Evolutionary conservation across 2,797 vertebrate species (phyloP).

Genomic region (Urophycis tenuis): DNA sequence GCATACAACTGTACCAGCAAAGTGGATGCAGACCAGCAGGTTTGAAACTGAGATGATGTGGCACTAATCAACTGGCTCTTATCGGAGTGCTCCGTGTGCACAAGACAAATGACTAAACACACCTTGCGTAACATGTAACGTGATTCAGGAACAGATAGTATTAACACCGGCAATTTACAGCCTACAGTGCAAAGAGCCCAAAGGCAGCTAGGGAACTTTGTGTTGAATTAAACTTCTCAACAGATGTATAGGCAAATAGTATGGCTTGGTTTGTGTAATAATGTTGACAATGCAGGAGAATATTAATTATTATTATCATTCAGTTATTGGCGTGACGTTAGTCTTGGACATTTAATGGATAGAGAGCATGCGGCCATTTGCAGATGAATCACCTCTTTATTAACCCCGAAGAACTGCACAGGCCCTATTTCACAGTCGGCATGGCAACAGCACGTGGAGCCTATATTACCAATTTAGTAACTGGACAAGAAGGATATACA

Average conservation of each 20-base stretch:
- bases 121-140: not conserved
- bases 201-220: not conserved
- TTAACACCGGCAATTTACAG: not conserved
- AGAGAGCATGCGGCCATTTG: not conserved
- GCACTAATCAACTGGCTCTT: not conserved
- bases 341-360: not conserved
- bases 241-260: not conserved
- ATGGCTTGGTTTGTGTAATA: not conserved
- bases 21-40: not conserved
- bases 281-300: not conserved
- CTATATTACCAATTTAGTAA: conserved; percentile 10
- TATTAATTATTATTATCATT: not conserved
- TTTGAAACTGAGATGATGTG: not conserved
- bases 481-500: conserved; percentile 15
- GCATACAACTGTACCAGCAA: not conserved
- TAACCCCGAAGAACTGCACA: conserved; percentile 30
- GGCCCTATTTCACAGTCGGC: conserved; percentile 30
- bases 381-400: conserved; percentile 27
- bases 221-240: not conserved
- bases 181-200: not conserved
- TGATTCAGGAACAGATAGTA: not conserved
- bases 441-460: conserved; percentile 55
- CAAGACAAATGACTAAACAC: not conserved
- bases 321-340: not conserved
- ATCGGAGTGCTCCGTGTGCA: not conserved